These are phyloP conservation scores for Gavia stellata DNA, from an alignment of 2,113 vertebrate genomes.

Conservation along the genomic window DNA sequence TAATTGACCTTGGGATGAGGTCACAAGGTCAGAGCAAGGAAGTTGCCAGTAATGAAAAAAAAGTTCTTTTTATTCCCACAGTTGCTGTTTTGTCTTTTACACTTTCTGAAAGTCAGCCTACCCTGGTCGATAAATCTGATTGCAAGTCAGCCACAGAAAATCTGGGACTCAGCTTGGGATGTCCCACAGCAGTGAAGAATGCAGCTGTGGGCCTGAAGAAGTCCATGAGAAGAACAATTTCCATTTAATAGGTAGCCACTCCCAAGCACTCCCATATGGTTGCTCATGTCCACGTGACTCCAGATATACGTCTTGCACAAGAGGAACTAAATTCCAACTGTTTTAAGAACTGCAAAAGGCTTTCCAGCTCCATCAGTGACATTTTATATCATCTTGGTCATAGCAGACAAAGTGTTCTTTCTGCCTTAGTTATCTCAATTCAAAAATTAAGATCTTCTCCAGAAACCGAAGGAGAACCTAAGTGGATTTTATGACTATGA, in stretches of 20 bases:
- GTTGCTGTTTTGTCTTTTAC: background rate
- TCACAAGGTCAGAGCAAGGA: background rate
- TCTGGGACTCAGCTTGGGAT: background rate
- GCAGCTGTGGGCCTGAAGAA: background rate
- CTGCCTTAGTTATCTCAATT: background rate
- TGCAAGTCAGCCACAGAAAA: background rate
- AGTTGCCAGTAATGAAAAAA: background rate
- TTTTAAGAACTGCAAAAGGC: background rate
- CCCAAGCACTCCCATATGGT: background rate
- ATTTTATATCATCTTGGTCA: background rate
- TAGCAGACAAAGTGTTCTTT: background rate
- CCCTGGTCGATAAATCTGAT: background rate
- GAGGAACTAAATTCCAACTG: background rate
- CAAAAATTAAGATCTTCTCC: background rate
- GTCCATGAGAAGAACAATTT: background rate
- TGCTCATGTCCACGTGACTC: background rate
- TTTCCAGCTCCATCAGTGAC: background rate
- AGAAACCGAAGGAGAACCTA: background rate
- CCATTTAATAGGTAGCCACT: background rate
- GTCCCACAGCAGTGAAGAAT: background rate
- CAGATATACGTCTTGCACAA: background rate
- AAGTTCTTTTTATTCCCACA: background rate
- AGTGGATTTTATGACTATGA: background rate
- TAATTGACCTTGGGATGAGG: background rate
- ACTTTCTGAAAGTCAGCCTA: background rate